Base-by-base conservation (phyloP, 1,140 invertebrate species). In the Hyles vespertilio region DNA sequence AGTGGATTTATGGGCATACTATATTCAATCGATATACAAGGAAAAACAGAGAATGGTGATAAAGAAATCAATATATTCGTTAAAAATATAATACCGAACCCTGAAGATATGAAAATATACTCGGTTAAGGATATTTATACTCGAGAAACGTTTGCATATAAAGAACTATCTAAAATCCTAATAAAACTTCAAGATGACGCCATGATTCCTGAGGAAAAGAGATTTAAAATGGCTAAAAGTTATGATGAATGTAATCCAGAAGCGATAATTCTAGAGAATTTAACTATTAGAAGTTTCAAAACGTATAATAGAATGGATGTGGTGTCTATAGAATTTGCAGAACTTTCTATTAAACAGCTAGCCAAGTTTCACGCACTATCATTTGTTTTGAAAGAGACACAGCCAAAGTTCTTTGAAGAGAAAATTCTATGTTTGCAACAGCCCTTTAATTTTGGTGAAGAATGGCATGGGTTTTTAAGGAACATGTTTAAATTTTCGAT, bases 61-160 rank as follows among this genome's bases (percentile, higher is more conserved):
- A 70, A 74, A 53, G 67, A 69, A 64, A 67, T 59, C 3, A 67
- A 70, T 60, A 55, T 81, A 47, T 79, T 81, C 53, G 51, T 71
- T 32, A 81, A 81, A 49, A 58, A 69, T 36, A 67, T 59, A 7
- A 50, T 65, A n/a, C 59, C 52, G 0, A 52, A 53, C 34, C 22
- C 61, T 3, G 64, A 65, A 43, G 54, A 68, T 44, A 56, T 75
- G 45, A 64, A 59, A 32, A 57, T 78, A 5, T 64, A 66, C 10
- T 58, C 63, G 0, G 46, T 70, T 0, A 3, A 55, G 7, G 63
- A 63, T 2, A n/a, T 66, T 11, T 79, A 60, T 59, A 9, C 32
- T 3, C 69, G 58, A 45, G 79, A 81, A 69, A n/a, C 62, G 2
- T 72, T 67, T 10, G 10, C 62, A 47, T 77, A 76, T 50, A 71